Evolutionary conservation across 2,113 vertebrate species (phyloP).

Genomic region (Epinephelus fuscoguttatus): DNA sequence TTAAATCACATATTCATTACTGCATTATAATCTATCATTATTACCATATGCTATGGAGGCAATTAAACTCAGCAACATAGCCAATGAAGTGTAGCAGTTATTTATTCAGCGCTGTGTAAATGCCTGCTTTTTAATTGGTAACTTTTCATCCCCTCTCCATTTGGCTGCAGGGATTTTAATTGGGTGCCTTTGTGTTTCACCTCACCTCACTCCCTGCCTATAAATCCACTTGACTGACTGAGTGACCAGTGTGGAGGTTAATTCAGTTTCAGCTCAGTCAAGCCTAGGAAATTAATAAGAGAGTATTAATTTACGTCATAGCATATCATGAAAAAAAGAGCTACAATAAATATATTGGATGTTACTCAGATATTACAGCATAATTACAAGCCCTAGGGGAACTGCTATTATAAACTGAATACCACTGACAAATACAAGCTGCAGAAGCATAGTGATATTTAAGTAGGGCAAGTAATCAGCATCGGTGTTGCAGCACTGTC

Average conservation of each 20-base stretch:
- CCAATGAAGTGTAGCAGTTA: conserved; percentile 46
- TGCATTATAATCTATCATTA: conserved; percentile 38
- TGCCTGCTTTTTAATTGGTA: conserved; percentile 65
- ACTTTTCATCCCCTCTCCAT: conserved; percentile 43
- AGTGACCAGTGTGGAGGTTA: conserved; percentile 49
- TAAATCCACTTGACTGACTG: conserved; percentile 52
- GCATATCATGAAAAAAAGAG: conserved; percentile 5
- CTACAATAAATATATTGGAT: conserved; percentile 39
- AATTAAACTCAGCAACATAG: conserved; percentile 36
- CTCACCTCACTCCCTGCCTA: conserved; percentile 24
- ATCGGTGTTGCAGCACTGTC: no score
- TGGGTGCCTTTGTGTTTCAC: conserved; percentile 32
- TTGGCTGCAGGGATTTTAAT: conserved; percentile 54
- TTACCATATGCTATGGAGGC: conserved; percentile 29
- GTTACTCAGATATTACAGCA: background rate
- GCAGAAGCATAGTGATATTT: no score
- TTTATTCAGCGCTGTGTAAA: conserved; percentile 35
- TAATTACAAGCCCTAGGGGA: background rate
- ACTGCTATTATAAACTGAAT: background rate
- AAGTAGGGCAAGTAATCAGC: no score
- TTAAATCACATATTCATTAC: conserved; percentile 45
- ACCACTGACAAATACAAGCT: background rate
- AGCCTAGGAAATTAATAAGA: conserved; percentile 42
- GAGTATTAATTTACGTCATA: conserved; percentile 11
- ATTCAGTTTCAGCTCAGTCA: conserved; percentile 56